These are phyloP conservation scores for Megastigmus dorsalis DNA, from an alignment of 2,888 invertebrate species.

Conservation along the genomic window DNA sequence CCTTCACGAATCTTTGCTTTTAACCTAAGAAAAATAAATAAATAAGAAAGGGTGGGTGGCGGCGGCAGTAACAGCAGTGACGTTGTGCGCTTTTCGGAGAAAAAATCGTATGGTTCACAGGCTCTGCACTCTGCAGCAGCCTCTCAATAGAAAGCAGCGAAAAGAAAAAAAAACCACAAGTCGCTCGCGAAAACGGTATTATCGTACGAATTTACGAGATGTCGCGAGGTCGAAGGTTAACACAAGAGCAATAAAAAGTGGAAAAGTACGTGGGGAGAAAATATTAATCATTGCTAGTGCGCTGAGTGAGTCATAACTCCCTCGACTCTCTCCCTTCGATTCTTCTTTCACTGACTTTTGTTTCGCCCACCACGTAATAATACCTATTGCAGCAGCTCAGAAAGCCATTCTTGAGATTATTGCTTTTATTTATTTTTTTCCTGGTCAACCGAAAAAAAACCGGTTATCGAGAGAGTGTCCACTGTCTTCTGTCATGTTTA, in stretches of 20 bases:
- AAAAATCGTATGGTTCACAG: too few relatives aligned
- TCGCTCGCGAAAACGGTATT: not conserved
- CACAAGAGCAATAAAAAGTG: not conserved
- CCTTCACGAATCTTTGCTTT: conserved; percentile 14
- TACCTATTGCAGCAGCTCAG: not conserved
- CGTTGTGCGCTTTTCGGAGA: conserved; percentile 10
- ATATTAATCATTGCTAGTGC: not conserved
- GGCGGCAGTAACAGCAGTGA: not conserved
- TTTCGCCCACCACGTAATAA: conserved; percentile 5
- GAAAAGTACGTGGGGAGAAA: not conserved
- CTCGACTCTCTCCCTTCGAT: not conserved
- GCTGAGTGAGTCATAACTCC: conserved; percentile 13
- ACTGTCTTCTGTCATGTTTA: conserved; percentile 14
- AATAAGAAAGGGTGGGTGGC: conserved; percentile 6
- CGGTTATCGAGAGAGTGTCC: conserved; percentile 3
- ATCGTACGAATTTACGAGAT: not conserved
- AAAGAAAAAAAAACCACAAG: not conserved
- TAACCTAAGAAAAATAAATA: conserved; percentile 43
- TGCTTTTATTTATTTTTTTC: not conserved
- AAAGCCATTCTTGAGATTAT: not conserved
- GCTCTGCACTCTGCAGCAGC: too few relatives aligned
- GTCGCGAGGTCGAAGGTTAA: not conserved
- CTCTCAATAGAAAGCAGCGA: not conserved
- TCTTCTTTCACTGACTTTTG: too few relatives aligned
- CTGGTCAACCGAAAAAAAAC: not conserved